phyloP scores from a whole-genome alignment of 2,888 invertebrate species.

The Parnassius smintheus region DNA sequence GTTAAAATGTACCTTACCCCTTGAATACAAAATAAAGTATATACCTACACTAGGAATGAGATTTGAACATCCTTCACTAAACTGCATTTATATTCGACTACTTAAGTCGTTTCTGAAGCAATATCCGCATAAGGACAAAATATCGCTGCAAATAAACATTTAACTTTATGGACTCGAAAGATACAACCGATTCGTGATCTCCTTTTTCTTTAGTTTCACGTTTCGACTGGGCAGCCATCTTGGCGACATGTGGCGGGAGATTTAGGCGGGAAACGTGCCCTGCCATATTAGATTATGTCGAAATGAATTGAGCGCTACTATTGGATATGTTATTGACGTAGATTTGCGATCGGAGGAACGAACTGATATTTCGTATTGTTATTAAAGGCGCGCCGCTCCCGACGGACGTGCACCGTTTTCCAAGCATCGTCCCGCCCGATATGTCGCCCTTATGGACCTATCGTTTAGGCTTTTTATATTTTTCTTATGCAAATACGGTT shows the following conservation, averaged over 20 bases:
- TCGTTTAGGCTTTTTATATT: slow-evolving; percentile 81
- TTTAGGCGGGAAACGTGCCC: slow-evolving; percentile 80
- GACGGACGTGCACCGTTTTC: slow-evolving; percentile 67
- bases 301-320: slow-evolving; percentile 79
- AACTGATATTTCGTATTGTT: slow-evolving; percentile 82
- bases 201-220: slow-evolving; percentile 78
- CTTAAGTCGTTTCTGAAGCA: slow-evolving; percentile 69
- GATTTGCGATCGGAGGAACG: slow-evolving; percentile 81
- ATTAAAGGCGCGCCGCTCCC: slow-evolving; percentile 71
- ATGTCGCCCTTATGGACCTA: slow-evolving; percentile 73
- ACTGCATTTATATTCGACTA: slow-evolving; percentile 29
- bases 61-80: slow-evolving; percentile 19
- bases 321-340: slow-evolving; percentile 82
- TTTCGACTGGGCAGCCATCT: slow-evolving; percentile 77
- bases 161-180: slow-evolving; percentile 81
- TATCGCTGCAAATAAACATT: slow-evolving; percentile 81
- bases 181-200: slow-evolving; percentile 81
- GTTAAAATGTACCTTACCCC: not conserved
- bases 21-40: slow-evolving; percentile 5
- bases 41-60: not conserved
- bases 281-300: slow-evolving; percentile 80
- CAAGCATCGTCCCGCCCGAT: slow-evolving; percentile 55
- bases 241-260: slow-evolving; percentile 81
- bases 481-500: slow-evolving; percentile 80
- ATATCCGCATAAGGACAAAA: slow-evolving; percentile 79